Percentiles rank a stretch among this genome's conserved stretches.
phyloP scores from a whole-genome alignment of 2,888 invertebrate genomes.

The Cenopis cana region DNA sequence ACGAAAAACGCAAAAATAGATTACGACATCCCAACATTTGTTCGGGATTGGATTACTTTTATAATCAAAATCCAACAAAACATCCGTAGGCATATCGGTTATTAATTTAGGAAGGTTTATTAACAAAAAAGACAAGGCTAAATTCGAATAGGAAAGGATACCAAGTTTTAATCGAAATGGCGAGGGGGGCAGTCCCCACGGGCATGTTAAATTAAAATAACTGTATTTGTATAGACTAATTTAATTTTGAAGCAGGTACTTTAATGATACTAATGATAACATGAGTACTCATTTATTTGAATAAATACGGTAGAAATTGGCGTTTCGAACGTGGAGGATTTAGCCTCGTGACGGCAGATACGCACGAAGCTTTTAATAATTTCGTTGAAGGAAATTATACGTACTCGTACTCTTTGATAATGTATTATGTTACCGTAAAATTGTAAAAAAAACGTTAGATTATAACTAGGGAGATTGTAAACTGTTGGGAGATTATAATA shows the following conservation, averaged over 20 bases:
- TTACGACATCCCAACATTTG: constrained; percentile 35
- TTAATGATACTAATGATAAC: constrained; percentile 52
- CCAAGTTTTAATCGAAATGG: constrained; percentile 68
- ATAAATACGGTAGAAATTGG: constrained; percentile 15
- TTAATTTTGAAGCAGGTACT: neutral
- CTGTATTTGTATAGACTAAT: constrained; percentile 58
- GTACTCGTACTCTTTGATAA: too few species aligned
- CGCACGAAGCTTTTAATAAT: neutral
- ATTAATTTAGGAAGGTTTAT: constrained; percentile 44
- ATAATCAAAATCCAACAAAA: constrained; percentile 43
- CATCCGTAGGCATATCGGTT: constrained; percentile 40
- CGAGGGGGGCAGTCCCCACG: constrained; percentile 54
- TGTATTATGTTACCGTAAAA: too few species aligned
- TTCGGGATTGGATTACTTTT: constrained; percentile 39
- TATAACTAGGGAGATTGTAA: too few species aligned
- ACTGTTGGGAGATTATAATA: too few species aligned
- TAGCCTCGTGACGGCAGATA: neutral
- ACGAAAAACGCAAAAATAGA: constrained; percentile 27
- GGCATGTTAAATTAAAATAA: constrained; percentile 52
- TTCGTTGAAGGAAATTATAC: neutral
- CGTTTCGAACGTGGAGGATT: neutral
- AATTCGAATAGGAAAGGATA: constrained; percentile 50
- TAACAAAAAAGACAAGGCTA: constrained; percentile 45
- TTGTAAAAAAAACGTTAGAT: too few species aligned
- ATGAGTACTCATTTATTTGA: constrained; percentile 37